Evolutionary conservation across 2,888 invertebrate genomes (phyloP).

Genomic region (Gastracanthus pulcherrimus): DNA sequence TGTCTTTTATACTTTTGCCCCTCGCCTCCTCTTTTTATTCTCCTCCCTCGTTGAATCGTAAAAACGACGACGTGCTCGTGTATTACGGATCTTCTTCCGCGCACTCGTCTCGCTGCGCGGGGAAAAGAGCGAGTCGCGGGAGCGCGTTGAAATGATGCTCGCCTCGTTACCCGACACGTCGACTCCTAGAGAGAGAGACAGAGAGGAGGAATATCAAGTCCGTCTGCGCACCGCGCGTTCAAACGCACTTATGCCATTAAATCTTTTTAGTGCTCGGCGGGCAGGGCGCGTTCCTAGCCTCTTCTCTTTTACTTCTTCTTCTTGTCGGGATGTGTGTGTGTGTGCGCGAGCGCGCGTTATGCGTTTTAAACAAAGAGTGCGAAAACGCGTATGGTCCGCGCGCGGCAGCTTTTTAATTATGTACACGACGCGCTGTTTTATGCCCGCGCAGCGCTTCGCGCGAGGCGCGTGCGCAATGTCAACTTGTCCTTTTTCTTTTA

Average conservation of each 20-base stretch:
- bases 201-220: no score
- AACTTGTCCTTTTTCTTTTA: not conserved
- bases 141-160: no score
- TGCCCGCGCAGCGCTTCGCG: no score
- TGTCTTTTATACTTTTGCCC: conserved; percentile 53
- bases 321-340: no score
- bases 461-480: not conserved
- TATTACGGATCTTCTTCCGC: conserved; percentile 45
- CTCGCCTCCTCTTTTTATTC: conserved; percentile 25
- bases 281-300: not conserved
- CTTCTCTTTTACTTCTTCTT: not conserved
- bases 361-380: not conserved
- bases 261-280: conserved; percentile 34
- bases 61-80: conserved; percentile 43
- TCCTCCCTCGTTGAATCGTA: conserved; percentile 51
- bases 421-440: not conserved
- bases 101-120: conserved; percentile 61
- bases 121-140: conserved; percentile 46
- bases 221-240: conserved; percentile 41
- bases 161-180: conserved; percentile 37
- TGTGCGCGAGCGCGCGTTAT: not conserved
- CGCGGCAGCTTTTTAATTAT: conserved; percentile 33
- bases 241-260: conserved; percentile 60
- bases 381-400: conserved; percentile 6
- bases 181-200: no score